Evolutionary conservation across 2,888 invertebrate genomes (phyloP).

Genomic region (Rhagium mordax): DNA sequence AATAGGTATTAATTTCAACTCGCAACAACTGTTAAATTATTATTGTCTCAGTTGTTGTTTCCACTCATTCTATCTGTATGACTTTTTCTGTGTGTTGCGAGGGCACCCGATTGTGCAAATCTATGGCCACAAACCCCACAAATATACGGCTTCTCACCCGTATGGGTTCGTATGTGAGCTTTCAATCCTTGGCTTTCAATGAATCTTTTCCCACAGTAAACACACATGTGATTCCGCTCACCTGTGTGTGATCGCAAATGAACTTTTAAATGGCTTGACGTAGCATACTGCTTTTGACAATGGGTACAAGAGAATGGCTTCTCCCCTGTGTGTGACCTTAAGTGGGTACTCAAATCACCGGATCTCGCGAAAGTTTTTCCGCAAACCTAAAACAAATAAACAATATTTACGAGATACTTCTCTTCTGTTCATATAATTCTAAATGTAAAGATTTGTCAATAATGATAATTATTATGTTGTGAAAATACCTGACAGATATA

Average conservation of each 20-base stretch:
- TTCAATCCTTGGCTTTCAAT: slow-evolving; percentile 61
- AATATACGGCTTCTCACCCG: slow-evolving; percentile 63
- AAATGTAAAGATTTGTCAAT: too few species aligned
- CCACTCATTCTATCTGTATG: slow-evolving; percentile 37
- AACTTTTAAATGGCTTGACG: slow-evolving; percentile 63
- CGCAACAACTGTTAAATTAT: background rate
- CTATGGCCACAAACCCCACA: slow-evolving; percentile 60
- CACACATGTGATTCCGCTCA: slow-evolving; percentile 59
- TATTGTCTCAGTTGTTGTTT: background rate
- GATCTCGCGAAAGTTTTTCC: slow-evolving; percentile 62
- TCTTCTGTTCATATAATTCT: too few species aligned
- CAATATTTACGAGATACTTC: too few species aligned
- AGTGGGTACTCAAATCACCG: slow-evolving; percentile 61
- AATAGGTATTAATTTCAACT: too few species aligned
- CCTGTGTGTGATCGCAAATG: slow-evolving; percentile 63
- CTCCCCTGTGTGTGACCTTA: slow-evolving; percentile 64
- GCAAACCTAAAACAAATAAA: slow-evolving; percentile 60
- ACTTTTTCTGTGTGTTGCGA: slow-evolving; percentile 61
- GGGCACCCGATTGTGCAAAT: slow-evolving; percentile 62
- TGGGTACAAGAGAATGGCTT: slow-evolving; percentile 60
- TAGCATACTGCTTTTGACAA: slow-evolving; percentile 61
- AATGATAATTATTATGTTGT: too few species aligned
- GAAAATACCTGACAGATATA: slow-evolving; percentile 60
- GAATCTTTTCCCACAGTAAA: slow-evolving; percentile 60
- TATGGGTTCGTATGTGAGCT: slow-evolving; percentile 61